Base-by-base conservation (phyloP, 2,113 vertebrate genomes). In the Eleginops maclovinus region DNA sequence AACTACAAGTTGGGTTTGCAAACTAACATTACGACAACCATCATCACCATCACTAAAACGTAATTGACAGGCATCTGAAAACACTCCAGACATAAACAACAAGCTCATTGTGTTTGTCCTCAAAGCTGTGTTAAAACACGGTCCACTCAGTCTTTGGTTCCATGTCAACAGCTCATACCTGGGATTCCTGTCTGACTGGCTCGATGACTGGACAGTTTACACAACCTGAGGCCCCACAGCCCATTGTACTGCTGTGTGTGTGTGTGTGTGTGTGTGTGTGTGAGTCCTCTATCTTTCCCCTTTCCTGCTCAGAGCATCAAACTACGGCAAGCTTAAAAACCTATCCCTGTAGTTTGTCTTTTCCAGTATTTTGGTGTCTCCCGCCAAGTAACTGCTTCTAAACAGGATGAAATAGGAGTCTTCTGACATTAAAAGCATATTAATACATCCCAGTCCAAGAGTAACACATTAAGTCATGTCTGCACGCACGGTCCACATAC, bases 181-280 rank as follows among this genome's bases (percentile, higher is more conserved):
- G 43, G 68, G 80, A 93, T 92, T 90, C 91, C 84, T 65, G 71
- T 36, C 17, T 11, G 49, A 64, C 43, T 40, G 53, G 36, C 47
- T 82, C 55, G 59, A 53, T 59, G 58, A 46, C 21, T 14, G 50
- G 63, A 78, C 28, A 50, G 22, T 66, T 68, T 77, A 67, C 46
- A 49, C 66, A 61, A 65, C 40, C 62, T 56, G 65, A 84, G 72
- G 60, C 40, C 51, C 66, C 54, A 31, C 55, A 16, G 46, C 69
- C 49, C 64, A 58, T 63, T 65, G 47, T 59, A 36, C 16, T 36
- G 55, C 13, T 26, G 53, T 46, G 61, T 63, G 61, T 24, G 61
- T 46, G 41, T 41, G 74, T 41, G 72, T 62, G 31, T 8, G 16
- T 11, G 40, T 58, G 21, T 31, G 71, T 41, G 67, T 55, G 22